These are phyloP conservation scores for Chlorodrepanis virens DNA, from an alignment of 2,113 vertebrate genomes.

Conservation along the genomic window DNA sequence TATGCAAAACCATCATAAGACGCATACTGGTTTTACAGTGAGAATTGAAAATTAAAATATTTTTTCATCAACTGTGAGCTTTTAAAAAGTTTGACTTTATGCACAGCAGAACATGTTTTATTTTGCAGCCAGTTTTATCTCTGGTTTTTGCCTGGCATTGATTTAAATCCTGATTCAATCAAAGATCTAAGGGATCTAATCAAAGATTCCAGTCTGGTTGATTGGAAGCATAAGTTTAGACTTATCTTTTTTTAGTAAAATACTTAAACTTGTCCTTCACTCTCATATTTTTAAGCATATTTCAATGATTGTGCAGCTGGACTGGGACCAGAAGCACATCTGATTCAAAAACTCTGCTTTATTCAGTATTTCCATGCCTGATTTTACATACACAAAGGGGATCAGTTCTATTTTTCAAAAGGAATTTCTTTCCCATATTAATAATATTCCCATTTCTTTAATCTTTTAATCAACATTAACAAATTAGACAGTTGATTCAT, in stretches of 20 bases:
- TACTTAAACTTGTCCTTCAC: background rate
- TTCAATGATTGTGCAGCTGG: background rate
- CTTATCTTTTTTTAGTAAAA: constrained; percentile 20
- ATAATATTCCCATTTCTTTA: constrained; percentile 53
- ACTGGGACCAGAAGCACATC: background rate
- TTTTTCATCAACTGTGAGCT: background rate
- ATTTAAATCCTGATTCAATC: constrained; percentile 40
- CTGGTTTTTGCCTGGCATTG: background rate
- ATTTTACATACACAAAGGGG: background rate
- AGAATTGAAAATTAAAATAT: background rate
- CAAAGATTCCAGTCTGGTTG: constrained; percentile 12
- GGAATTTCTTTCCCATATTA: constrained; percentile 15
- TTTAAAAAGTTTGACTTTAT: background rate
- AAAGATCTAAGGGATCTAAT: constrained; percentile 31
- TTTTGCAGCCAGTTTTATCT: background rate
- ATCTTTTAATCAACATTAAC: constrained; percentile 61
- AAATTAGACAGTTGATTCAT: constrained; percentile 58
- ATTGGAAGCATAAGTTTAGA: constrained; percentile 46
- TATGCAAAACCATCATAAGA: background rate
- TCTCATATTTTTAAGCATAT: background rate
- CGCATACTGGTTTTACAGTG: background rate
- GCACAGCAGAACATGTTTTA: background rate
- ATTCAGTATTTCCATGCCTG: background rate
- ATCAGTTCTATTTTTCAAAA: constrained; percentile 8
- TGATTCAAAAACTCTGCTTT: background rate